phyloP scores from a whole-genome alignment of 2,888 invertebrate species.

The Campoletis raptor region DNA sequence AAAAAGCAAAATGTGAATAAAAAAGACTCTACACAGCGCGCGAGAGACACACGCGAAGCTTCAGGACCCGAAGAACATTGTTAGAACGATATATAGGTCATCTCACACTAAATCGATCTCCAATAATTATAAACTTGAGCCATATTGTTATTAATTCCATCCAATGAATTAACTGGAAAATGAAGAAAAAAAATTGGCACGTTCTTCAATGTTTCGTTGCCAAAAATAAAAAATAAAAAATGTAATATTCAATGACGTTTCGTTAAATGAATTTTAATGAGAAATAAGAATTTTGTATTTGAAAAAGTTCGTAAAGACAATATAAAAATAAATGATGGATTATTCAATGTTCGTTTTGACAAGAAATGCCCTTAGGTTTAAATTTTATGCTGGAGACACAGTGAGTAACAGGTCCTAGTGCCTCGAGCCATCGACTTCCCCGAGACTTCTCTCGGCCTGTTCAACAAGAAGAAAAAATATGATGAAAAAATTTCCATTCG shows the following conservation, averaged over 20 bases:
- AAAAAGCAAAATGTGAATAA: slow-evolving; percentile 42
- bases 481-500: slow-evolving; percentile 76
- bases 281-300: too few species aligned
- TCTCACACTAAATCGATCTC: neutral
- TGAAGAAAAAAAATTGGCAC: neutral
- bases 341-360: slow-evolving; percentile 1
- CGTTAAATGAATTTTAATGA: neutral
- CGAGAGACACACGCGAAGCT: slow-evolving; percentile 56
- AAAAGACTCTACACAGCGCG: slow-evolving; percentile 56
- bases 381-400: neutral
- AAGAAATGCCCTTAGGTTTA: neutral
- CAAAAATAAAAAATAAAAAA: neutral
- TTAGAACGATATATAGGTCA: slow-evolving; percentile 3
- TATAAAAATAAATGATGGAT: neutral
- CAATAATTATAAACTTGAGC: neutral
- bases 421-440: slow-evolving; percentile 37
- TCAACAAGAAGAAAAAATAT: slow-evolving; percentile 11
- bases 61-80: slow-evolving; percentile 50
- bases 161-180: neutral
- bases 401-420: slow-evolving; percentile 39
- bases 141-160: neutral
- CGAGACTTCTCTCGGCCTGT: slow-evolving; percentile 25
- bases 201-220: neutral
- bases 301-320: neutral
- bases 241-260: neutral